Evolutionary conservation across 1,140 invertebrate genomes (phyloP).

Genomic region (Euura saliciscinereae): DNA sequence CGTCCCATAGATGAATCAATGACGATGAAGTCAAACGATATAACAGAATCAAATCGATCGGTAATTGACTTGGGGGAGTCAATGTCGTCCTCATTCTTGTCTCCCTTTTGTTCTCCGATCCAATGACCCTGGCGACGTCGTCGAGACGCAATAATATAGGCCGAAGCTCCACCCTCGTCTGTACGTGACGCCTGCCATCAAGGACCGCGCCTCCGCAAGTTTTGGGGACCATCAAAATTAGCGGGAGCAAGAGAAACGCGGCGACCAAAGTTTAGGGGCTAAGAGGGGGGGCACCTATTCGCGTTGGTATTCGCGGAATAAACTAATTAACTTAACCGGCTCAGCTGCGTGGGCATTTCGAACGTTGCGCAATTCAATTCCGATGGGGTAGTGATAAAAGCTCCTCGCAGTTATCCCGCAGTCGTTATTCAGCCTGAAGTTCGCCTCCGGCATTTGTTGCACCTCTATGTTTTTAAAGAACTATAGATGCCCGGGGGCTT

Average conservation of each 20-base stretch:
- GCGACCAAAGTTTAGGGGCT: background rate
- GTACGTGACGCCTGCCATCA: background rate
- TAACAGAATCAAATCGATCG: background rate
- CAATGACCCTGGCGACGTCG: background rate
- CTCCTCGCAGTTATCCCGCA: background rate
- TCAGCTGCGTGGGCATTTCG: background rate
- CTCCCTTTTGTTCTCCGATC: background rate
- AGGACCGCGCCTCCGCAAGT: background rate
- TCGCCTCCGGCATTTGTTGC: background rate
- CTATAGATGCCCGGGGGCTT: no score
- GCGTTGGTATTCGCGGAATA: background rate
- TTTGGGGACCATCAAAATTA: background rate
- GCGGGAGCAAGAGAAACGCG: background rate
- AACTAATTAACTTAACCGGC: constrained; percentile 2
- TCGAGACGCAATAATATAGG: constrained; percentile 1
- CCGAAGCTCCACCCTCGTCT: background rate
- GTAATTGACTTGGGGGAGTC: background rate
- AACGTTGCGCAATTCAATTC: background rate
- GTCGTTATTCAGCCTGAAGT: background rate
- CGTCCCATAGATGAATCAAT: background rate
- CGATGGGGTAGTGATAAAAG: background rate
- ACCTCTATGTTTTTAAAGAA: no score
- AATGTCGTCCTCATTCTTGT: background rate
- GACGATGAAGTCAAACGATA: background rate
- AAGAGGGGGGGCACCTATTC: background rate